Base-by-base conservation (phyloP, 92 coral and sea anemone species). In the Paragorgia papillata region DNA sequence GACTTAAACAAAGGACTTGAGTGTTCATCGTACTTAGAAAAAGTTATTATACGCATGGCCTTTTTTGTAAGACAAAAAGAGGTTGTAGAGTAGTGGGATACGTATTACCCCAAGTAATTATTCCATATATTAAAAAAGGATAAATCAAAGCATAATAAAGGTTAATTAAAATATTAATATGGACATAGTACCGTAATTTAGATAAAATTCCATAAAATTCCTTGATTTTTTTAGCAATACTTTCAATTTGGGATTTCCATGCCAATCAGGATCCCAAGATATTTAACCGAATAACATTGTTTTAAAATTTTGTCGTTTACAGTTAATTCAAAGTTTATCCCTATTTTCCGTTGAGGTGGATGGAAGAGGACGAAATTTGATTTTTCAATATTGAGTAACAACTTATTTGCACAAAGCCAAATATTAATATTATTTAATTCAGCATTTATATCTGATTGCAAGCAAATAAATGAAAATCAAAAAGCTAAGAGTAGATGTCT, bases 181-280 rank as follows among this genome's bases (percentile, higher is more conserved):
- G 30, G 62, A 39, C 4, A 61, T 39, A 61, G 14, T 57, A 57
- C 7, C 67, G 43, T 61, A 31, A 61, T 61, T 61, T 61, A 61
- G 67, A 61, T 25, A 61, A 29, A 8, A 61, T 61, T 9, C 67
- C 37, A 27, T 4, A 73, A 27, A 29, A 41, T 73, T 73, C 64
- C 30, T 30, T 58, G 24, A 49, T 18, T 54, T 73, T 73, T 73
- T 50, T 73, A 22, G 12, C 20, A 22, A 73, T 48, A 32, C 62
- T 55, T 26, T 27, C 79, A 71, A 54, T 24, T n/a, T 71, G 62
- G 40, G 34, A 30, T 50, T 51, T 53, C 65, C 64, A 50, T 10
- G 65, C 51, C 79, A 24, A 73, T 73, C 62, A 73, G 27, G 50
- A 49, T 15, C 10, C 79, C 79, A 30, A 73, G 40, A 51, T 54